These are phyloP conservation scores for Therioaphis trifolii DNA, from an alignment of 2,888 invertebrate genomes.

Conservation along the genomic window DNA sequence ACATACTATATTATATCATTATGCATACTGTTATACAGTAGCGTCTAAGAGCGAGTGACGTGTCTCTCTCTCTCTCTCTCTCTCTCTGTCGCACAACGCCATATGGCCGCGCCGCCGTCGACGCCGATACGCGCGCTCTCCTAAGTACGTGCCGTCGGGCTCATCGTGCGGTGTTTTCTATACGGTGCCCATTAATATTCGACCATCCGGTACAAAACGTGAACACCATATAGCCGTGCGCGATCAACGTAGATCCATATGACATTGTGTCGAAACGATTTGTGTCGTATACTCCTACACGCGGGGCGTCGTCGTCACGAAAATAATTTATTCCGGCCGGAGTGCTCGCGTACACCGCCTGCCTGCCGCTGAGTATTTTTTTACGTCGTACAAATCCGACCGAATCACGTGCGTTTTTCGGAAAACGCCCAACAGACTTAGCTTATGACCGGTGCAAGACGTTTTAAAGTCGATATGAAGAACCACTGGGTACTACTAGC, in stretches of 20 bases:
- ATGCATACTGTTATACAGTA: background rate
- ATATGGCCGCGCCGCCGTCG: slow-evolving; percentile 2
- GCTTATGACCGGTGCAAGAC: too few relatives aligned
- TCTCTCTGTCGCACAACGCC: background rate
- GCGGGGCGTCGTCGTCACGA: background rate
- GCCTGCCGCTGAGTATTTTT: too few relatives aligned
- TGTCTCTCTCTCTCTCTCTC: too few relatives aligned
- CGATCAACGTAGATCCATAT: slow-evolving; percentile 29
- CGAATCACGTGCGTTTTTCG: too few relatives aligned
- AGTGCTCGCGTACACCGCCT: too few relatives aligned
- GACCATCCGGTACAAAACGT: slow-evolving; percentile 36
- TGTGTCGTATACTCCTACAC: background rate
- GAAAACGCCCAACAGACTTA: too few relatives aligned
- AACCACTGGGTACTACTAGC: too few relatives aligned
- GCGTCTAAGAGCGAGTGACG: background rate
- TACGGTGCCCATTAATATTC: slow-evolving; percentile 30
- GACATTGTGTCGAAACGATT: slow-evolving; percentile 2
- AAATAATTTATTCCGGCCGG: background rate
- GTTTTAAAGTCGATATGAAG: too few relatives aligned
- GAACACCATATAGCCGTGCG: background rate
- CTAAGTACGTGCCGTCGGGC: slow-evolving; percentile 25
- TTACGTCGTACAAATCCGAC: too few relatives aligned
- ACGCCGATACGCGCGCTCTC: background rate
- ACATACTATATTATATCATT: background rate
- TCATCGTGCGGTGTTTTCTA: slow-evolving; percentile 30